Conservation (phyloP, 2,113 vertebrate species). For the Rhombomys opimus region DNA sequence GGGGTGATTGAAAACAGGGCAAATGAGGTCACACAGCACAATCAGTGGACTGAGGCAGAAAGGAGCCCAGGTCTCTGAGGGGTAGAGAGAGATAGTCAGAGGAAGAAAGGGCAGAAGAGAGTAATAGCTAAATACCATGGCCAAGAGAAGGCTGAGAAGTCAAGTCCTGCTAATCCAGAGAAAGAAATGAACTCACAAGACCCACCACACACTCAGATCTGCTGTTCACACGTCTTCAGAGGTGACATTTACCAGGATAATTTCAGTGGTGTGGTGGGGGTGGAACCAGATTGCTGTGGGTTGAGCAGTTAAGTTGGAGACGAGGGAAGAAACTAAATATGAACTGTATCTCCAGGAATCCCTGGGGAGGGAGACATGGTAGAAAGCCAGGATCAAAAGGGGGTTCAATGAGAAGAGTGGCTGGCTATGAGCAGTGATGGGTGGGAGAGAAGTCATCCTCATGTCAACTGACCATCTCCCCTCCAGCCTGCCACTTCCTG, state of each 20-base stretch:
- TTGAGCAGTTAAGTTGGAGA: background rate
- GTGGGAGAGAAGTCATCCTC: background rate
- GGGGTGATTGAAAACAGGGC: background rate
- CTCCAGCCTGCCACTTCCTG: background rate
- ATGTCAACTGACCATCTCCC: background rate
- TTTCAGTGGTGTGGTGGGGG: background rate
- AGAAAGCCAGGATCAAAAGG: background rate
- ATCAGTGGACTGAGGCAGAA: fast-evolving
- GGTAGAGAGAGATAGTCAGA: too few relatives aligned
- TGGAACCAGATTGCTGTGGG: constrained; percentile 27
- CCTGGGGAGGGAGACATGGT: background rate
- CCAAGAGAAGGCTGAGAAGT: background rate
- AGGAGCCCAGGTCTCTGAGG: background rate
- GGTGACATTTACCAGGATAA: constrained; percentile 40
- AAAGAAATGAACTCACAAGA: background rate
- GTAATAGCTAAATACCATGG: fast-evolving
- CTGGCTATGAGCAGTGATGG: too few relatives aligned
- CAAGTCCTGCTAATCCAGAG: background rate
- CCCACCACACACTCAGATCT: background rate
- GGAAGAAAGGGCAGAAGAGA: background rate
- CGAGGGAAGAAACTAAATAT: background rate
- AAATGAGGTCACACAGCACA: fast-evolving
- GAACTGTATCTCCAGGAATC: background rate
- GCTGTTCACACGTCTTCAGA: background rate
- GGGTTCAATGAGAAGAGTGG: background rate